Evolutionary conservation across 2,113 vertebrate species (phyloP), one percentile per base, ranked within the genome.

Genomic region (Rhegmatorhina hoffmannsi): DNA sequence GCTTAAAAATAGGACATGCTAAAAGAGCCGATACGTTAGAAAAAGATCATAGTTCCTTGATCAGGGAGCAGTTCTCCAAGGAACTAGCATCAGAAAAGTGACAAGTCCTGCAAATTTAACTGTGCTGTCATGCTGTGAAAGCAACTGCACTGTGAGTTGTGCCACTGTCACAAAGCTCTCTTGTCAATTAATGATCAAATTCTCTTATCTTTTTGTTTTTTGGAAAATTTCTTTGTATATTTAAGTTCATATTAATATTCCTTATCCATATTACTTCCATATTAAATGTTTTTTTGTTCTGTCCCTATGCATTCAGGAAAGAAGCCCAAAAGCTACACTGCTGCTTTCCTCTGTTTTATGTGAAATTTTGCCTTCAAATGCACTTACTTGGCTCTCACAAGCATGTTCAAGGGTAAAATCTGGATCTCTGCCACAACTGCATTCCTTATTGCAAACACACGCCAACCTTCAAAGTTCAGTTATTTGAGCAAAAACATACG

Each of bases 391-490:
- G 82, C 63, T 94, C 56, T 63, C 31, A 56, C 9, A 78, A 72
- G 44, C 52, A 89, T 46, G 17, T 89, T 93, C 66, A 87, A 94
- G 90, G 69, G 56, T 80, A 92, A 92, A 93, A 84, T 17, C 40
- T 93, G 93, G 94, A 86, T 87, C 36, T 64, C 44, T 89, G 94
- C 94, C 93, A 89, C 73, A 86, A 53, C 7, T 12, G 4, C 92
- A 96, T 96, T 97, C 94, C 77, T 94, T 33, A 64, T 7, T 75
- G 83, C 36, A 64, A 93, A 93, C 60, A 85, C 53, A 72, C 43
- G 86, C 76, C 92, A 95, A 75, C 79, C 88, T 94, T 96, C 77
- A 89, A 93, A 96, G 88, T 93, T 95, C 52, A 90, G 73, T 72
- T 94, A 93, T 89, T 96, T 90, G 56, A 94, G 88, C 21, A 95